Evolutionary conservation across 2,797 vertebrate species (phyloP), one percentile per base, ranked within the genome.

Genomic region (Anguilla obscura): DNA sequence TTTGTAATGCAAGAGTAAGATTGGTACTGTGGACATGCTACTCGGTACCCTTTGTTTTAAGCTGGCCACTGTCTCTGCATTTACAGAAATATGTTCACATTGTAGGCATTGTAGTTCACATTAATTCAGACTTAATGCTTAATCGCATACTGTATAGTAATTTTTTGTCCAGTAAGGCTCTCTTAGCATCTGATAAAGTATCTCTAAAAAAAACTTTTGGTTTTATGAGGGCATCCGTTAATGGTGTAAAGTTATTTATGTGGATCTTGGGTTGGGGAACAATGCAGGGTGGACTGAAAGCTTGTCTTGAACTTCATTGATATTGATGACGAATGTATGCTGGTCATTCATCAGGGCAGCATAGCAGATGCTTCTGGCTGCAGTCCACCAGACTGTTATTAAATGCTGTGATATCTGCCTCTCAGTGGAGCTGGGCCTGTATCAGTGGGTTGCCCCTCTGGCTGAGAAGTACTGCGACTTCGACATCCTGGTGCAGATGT

Each of bases 401-500:
- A 36, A 36, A 9, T 3, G 36, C 45, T 87, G 2, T 87, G 50
- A n/a, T 87, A 21, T 85, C 24, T n/a, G 12, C 82, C 30, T 54
- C 91, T 54, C 91, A 99, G 98, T 99, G 96, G 95, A 96, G 30
- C 92, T 99, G 88, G 97, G 98, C 74, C 98, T 98, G 93, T 95
- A 98, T 92, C 96, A 97, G 86, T 96, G 97, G 97, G 97, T 97
- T 74, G 97, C 98, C 0, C 95, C 97, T 27, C 93, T 99, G 92
- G 98, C 98, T 1, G 98, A 99, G 94, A 99, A 99, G 86, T 99
- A 97, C 93, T 99, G 97, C 0, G 98, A 99, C 95, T 99, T 99
- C 6, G 98, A 99, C 92, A 97, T 99, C 92, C 94, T 99, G 94
- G 97, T 99, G 5, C 98, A 98, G 84, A 96, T 99, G 96, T 99